Conservation (phyloP, 2,888 invertebrate species). For the Hypena proboscidalis region DNA sequence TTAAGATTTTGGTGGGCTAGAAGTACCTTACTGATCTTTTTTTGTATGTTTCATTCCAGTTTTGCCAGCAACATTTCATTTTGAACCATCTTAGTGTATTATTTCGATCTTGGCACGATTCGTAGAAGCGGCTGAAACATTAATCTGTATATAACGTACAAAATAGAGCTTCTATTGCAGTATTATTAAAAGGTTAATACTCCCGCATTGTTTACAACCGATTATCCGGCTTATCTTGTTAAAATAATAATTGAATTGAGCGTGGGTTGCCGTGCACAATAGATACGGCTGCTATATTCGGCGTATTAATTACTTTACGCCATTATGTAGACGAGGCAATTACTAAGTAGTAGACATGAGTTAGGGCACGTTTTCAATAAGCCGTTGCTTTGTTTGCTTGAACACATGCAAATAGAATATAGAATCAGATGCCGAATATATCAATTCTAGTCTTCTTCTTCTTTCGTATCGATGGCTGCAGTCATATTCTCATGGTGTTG, state of each 20-base stretch:
- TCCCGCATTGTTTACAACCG: slow-evolving; percentile 45
- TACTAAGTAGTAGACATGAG: slow-evolving; percentile 7
- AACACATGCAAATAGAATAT: no score
- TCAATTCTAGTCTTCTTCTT: no score
- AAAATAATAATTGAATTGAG: slow-evolving; percentile 52
- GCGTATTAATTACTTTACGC: slow-evolving; percentile 32
- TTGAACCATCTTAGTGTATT: slow-evolving; percentile 4
- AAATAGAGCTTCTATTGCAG: slow-evolving; percentile 25
- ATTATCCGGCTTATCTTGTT: slow-evolving; percentile 50
- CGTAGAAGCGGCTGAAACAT: slow-evolving; percentile 2
- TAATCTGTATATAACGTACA: slow-evolving; percentile 13
- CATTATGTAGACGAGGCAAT: slow-evolving; percentile 26
- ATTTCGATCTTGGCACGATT: slow-evolving; percentile 10
- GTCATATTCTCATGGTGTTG: no score
- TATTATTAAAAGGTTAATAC: slow-evolving; percentile 48
- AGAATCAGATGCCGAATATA: no score
- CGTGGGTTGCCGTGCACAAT: slow-evolving; percentile 41
- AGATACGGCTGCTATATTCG: slow-evolving; percentile 23
- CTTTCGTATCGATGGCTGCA: no score
- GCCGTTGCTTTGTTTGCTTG: no score
- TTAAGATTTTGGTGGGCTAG: no score
- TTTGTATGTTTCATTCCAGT: background rate
- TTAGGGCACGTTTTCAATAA: slow-evolving; percentile 2
- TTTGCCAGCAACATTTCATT: background rate
- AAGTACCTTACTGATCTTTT: no score